Evolutionary conservation across 2,113 vertebrate genomes (phyloP), one percentile per base, ranked within the genome.

Genomic region (Bubo scandiacus): DNA sequence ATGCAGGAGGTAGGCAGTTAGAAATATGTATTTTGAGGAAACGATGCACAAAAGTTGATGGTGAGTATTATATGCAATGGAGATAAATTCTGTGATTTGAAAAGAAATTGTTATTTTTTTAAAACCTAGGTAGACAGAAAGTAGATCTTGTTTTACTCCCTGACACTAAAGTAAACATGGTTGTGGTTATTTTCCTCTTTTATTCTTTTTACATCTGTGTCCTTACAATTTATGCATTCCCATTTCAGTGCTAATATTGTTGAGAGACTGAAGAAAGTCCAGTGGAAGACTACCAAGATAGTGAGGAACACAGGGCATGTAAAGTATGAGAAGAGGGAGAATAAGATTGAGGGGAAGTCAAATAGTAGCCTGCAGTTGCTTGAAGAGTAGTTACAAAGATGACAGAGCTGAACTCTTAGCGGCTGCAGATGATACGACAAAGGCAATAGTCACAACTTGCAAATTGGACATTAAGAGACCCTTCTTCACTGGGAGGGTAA

Each of bases 111-210:
- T 10, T 23, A 12, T 42, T 42, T 52, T 14, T 52, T 25, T 25
- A 18, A 49, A 73, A 32, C 0, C 2, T 23, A 27, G 12, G 8
- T 66, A 58, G 26, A 47, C 9, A 42, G 15, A 15, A 79, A 52
- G 8, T 79, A 79, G 26, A 71, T 49, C 5, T 45, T 52, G 11
- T 58, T 58, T 71, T 82, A 71, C 32, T 79, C 47, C 15, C 19
- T 27, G n/a, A 70, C 5, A 23, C 51, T 47, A 17, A 63, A 63
- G 6, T 63, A 58, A 38, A 26, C 4, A 4, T 38, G 11, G 2
- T 11, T 4, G 45, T n/a, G 15, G 14, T 21, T 20, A 2, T 51
- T 61, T 55, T 51, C 5, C 4, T 68, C 17, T 83, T 3, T 0
- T 57, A 7, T 71, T 73, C 27, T 73, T 11, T 85, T 74, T 74